Conservation (phyloP, 1,140 invertebrate genomes). For the Ceratitis capitata region DNA sequence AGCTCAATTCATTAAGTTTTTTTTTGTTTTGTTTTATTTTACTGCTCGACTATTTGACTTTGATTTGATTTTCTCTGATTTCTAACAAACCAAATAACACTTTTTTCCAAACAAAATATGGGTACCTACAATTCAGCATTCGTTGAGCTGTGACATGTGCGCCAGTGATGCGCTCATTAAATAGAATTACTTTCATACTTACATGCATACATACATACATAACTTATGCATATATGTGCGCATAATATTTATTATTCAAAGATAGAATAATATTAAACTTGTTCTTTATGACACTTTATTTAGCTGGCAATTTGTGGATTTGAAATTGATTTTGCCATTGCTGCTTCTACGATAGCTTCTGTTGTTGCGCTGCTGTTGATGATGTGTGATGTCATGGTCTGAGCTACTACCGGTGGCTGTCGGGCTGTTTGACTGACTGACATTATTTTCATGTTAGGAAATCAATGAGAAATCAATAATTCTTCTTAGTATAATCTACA, state of each 20-base stretch:
- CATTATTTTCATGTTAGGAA: neutral
- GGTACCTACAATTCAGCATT: neutral
- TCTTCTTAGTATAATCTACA: neutral
- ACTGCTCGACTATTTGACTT: neutral
- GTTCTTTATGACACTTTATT: neutral
- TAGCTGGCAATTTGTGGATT: neutral
- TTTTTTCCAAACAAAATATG: neutral
- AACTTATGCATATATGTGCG: too few relatives aligned
- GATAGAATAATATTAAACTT: neutral
- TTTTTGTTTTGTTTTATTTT: too few relatives aligned
- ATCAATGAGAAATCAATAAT: conserved; percentile 16
- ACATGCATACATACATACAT: neutral
- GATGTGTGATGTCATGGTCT: conserved; percentile 4
- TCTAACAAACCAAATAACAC: neutral
- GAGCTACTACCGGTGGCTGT: neutral
- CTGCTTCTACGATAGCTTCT: neutral
- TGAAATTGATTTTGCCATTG: neutral
- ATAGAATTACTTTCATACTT: neutral
- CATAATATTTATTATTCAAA: too few relatives aligned
- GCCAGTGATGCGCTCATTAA: neutral
- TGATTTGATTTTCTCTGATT: neutral
- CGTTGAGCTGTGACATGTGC: neutral
- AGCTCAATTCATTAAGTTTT: too few relatives aligned
- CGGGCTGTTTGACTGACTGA: neutral
- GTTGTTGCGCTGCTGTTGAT: neutral